Evolutionary conservation across 2,888 invertebrate genomes (phyloP), one percentile per base, ranked within the genome.

Genomic region (Perizoma flavofasciatum): DNA sequence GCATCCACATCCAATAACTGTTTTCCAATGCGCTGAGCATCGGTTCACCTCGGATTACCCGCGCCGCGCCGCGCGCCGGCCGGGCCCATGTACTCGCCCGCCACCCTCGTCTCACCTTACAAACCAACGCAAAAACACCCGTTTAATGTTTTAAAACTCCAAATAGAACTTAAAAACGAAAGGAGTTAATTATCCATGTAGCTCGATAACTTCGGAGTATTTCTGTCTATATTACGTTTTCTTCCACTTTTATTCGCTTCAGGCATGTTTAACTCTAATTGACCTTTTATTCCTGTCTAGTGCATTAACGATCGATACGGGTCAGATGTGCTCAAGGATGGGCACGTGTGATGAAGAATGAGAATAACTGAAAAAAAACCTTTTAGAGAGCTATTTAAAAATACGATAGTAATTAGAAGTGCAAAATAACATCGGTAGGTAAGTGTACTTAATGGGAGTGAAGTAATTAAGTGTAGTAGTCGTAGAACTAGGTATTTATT

Each of bases 381-480:
- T 40, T 7, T 9, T 49, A 49, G 11, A 50, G 54, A 5, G 7
- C 10, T 44, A 57, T 50, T 44, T 44, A 10, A n/a, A 43, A 52
- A 52, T 51, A 47, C 35, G 35, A 48, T 40, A 54, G 52, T 40
- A 43, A 56, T 51, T 49, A 51, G 55, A 63, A 52, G 55, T 49
- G 52, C 44, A 57, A 61, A 63, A 63, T 63, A 60, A 62, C 62
- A 59, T 59, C 49, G 60, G 61, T 67, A 57, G 63, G 62, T 62
- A 57, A 64, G 58, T 59, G 78, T 71, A 73, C 76, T 82, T 85
- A 86, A 85, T 82, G 76, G 78, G 75, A 83, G 80, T 83, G 81
- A 82, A 86, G 86, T 89, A 89, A 89, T 89, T 89, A 89, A 87
- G 86, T 83, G 81, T 83, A 81, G 81, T 83, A 81, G 78, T 82